phyloP scores from a whole-genome alignment of 2,113 vertebrate genomes.

The Struthidea cinerea region DNA sequence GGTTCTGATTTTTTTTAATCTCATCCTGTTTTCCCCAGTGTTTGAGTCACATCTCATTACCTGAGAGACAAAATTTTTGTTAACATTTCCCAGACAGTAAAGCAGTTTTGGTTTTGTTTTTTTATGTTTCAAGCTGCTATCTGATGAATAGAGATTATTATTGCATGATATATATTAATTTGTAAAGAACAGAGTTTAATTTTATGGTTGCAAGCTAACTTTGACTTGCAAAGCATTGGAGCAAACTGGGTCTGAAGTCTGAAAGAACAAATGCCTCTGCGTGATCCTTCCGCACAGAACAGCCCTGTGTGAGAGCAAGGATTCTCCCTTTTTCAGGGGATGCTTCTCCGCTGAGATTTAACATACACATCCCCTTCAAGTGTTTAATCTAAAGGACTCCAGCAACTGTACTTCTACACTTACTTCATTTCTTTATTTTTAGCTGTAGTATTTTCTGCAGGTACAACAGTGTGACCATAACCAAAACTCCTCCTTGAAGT shows the following conservation, averaged over 20 bases:
- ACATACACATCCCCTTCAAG: not conserved
- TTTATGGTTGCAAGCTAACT: not conserved
- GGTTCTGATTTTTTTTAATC: not conserved
- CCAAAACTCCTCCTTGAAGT: not conserved
- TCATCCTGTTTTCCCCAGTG: not conserved
- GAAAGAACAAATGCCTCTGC: not conserved
- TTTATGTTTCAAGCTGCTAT: not conserved
- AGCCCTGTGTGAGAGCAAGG: not conserved
- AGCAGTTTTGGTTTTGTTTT: not conserved
- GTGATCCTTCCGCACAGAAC: not conserved
- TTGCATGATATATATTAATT: not conserved
- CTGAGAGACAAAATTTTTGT: not conserved
- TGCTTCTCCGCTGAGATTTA: not conserved
- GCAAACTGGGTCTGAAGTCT: not conserved
- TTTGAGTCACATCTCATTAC: not conserved
- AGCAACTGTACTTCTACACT: not conserved
- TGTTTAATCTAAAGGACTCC: not conserved
- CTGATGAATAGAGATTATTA: not conserved
- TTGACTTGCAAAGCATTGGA: not conserved
- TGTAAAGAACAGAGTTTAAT: not conserved
- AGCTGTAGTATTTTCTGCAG: not conserved
- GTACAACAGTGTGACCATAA: not conserved
- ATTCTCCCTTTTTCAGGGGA: not conserved
- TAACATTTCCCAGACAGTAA: not conserved
- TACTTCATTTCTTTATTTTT: not conserved